Evolutionary conservation across 2,113 vertebrate species (phyloP), one percentile per base, ranked within the genome.

Genomic region (Odobenus rosmarus): DNA sequence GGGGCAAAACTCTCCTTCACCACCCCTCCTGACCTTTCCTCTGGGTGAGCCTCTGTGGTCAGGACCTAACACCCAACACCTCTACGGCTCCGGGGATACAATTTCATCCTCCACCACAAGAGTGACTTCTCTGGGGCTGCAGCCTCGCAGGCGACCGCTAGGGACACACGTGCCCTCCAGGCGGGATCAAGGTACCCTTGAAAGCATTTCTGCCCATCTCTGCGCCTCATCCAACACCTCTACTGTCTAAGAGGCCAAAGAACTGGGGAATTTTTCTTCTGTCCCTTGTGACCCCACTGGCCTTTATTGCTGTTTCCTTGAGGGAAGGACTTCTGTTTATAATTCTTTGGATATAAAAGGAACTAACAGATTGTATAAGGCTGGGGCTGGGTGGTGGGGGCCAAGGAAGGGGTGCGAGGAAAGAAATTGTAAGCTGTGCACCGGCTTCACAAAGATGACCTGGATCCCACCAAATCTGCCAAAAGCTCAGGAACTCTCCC

Each of bases 261-360:
- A 88, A 82, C 26, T 53, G 46, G 49, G 28, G 64, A 77, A 59
- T 13, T 72, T 72, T 49, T 89, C 92, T 76, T 69, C 55, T 33
- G 55, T 83, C 82, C 91, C 31, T 71, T 49, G 62, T 83, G 94
- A 90, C 94, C 71, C 76, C 76, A 74, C 80, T 77, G 94, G 81
- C 94, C 88, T 96, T 95, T 94, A 74, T 39, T 92, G 74, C 79
- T 92, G 12, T 88, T 96, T 80, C 88, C 95, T 96, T 7, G 18
- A 91, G 92, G 79, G 80, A 96, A 90, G 81, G 72, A 84, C n/a
- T 97, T 98, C 91, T 97, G 77, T 89, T 97, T 94, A 93, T 46
- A 97, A 97, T 88, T 98, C 93, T 98, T 98, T 85, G 93, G 97
- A 53, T 98, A 81, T 79, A 93, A 97, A 97, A 97, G 93, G 97